A percentile compares a stretch with the other conserved stretches of the same genome.
Evolutionary conservation across 1,140 invertebrate species (phyloP).

Genomic region (Gryllus bimaculatus): DNA sequence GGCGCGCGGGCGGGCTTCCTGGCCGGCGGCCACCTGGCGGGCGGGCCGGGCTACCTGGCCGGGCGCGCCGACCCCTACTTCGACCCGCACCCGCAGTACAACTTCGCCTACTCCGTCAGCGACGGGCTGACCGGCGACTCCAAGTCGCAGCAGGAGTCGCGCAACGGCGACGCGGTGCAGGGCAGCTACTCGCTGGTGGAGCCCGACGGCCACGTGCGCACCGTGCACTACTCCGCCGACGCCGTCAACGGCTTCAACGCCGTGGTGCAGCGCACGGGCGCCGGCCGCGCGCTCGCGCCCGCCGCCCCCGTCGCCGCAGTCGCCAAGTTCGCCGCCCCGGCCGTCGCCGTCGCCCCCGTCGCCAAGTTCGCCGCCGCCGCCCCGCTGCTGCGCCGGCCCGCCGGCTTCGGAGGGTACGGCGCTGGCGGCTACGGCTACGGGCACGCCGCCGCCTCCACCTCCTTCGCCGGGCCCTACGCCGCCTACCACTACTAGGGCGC

Average conservation of each 20-base stretch:
- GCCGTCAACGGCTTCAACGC: constrained; percentile 26
- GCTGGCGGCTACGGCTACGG: neutral
- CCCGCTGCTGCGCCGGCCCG: neutral
- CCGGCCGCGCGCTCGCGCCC: constrained; percentile 25
- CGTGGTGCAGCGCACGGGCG: constrained; percentile 22
- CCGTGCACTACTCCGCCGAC: constrained; percentile 25
- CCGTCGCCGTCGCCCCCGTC: constrained; percentile 24
- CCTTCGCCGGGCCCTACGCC: neutral
- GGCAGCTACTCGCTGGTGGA: constrained; percentile 26
- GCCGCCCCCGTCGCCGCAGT: constrained; percentile 26
- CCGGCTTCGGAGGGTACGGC: neutral
- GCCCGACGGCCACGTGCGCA: constrained; percentile 25
- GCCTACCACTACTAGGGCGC: neutral
- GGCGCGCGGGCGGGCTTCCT: constrained; percentile 18
- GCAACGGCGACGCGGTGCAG: constrained; percentile 24
- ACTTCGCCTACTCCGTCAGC: constrained; percentile 24
- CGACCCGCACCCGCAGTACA: constrained; percentile 19
- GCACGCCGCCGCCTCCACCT: neutral
- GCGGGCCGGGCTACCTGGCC: constrained; percentile 16
- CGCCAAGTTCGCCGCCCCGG: constrained; percentile 23
- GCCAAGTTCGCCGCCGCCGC: constrained; percentile 24
- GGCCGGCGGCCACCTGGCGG: constrained; percentile 22
- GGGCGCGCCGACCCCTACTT: neutral
- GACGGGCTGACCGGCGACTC: constrained; percentile 24
- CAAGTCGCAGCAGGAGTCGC: constrained; percentile 25